phyloP scores from a whole-genome alignment of 2,888 invertebrate genomes.

The Drosophila tanythrix region DNA sequence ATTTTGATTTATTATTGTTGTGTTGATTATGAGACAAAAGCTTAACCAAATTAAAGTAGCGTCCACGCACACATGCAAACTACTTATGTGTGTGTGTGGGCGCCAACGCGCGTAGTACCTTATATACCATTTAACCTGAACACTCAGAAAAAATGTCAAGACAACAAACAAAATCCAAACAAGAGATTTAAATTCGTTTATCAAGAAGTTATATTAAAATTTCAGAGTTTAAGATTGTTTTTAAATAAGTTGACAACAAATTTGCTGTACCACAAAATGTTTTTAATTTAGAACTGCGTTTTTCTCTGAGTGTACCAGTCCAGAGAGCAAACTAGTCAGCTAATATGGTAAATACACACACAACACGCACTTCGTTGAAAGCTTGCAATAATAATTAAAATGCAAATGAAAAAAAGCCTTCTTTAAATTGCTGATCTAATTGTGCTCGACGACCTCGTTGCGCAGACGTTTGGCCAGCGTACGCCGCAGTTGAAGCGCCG shows the following conservation, averaged over 20 bases:
- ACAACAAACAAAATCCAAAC: background rate
- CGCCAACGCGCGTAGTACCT: constrained; percentile 49
- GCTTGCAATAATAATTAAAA: constrained; percentile 51
- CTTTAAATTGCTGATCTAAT: constrained; percentile 21
- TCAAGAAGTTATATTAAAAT: background rate
- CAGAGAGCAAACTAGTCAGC: constrained; percentile 63
- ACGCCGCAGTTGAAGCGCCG: constrained; percentile 90
- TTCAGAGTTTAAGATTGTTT: background rate
- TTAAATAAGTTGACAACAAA: background rate
- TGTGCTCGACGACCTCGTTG: constrained; percentile 91
- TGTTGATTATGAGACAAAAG: constrained; percentile 52
- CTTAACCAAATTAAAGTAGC: constrained; percentile 41
- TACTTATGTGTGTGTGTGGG: constrained; percentile 7
- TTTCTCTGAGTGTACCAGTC: constrained; percentile 11
- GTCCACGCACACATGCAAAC: constrained; percentile 17
- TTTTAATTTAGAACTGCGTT: background rate
- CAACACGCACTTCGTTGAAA: constrained; percentile 42
- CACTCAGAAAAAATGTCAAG: background rate
- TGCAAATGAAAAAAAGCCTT: constrained; percentile 1
- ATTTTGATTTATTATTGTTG: constrained; percentile 33
- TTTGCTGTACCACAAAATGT: background rate
- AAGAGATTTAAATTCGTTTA: background rate
- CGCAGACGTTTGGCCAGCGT: constrained; percentile 94
- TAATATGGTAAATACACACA: constrained; percentile 22
- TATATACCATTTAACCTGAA: constrained; percentile 46